These are phyloP conservation scores for Bos javanicus DNA, from an alignment of 2,113 vertebrate species.

Conservation along the genomic window DNA sequence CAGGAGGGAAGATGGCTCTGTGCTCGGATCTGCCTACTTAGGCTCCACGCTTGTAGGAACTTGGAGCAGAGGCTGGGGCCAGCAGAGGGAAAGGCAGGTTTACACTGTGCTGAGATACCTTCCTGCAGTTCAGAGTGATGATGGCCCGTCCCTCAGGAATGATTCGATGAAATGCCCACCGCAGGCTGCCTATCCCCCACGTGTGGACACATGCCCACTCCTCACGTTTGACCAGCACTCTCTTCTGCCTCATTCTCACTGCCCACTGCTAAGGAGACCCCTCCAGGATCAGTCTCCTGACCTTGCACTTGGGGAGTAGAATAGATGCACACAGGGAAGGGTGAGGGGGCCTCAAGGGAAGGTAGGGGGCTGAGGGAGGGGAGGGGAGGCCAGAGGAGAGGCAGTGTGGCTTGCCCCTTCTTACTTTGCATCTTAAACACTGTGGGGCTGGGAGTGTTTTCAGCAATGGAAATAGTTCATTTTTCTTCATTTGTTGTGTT, in stretches of 20 bases:
- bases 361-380: fast-evolving
- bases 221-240: fast-evolving
- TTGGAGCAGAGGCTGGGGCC: neutral
- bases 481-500: constrained; percentile 31
- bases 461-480: neutral
- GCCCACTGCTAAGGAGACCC: neutral
- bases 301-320: neutral
- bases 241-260: no score
- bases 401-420: neutral
- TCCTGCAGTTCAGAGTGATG: neutral
- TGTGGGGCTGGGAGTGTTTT: neutral
- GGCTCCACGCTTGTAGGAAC: neutral
- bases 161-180: fast-evolving
- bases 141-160: fast-evolving
- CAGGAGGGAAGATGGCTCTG: no score
- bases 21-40: fast-evolving
- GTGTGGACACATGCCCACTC: fast-evolving
- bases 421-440: neutral
- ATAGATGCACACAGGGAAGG: neutral
- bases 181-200: fast-evolving
- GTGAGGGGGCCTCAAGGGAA: no score
- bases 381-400: neutral
- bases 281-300: neutral
- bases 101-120: fast-evolving
- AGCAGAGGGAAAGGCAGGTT: neutral